Evolutionary conservation across 2,888 invertebrate species (phyloP).

Genomic region (Agrilus biguttatus): DNA sequence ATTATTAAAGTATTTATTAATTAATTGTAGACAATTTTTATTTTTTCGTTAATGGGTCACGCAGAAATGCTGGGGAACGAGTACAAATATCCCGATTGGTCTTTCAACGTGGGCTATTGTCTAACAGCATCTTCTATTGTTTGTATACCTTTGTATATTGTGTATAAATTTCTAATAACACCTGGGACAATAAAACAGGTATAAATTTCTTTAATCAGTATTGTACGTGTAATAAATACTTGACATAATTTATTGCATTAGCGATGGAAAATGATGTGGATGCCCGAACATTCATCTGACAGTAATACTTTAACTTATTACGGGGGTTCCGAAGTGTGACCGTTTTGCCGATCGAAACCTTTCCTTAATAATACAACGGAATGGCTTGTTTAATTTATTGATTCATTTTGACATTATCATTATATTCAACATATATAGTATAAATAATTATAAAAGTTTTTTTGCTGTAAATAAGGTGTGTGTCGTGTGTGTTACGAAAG

Average conservation of each 20-base stretch:
- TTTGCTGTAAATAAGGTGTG: too few species aligned
- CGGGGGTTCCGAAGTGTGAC: constrained; percentile 38
- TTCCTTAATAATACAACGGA: constrained; percentile 23
- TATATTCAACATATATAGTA: too few species aligned
- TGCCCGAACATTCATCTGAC: constrained; percentile 31
- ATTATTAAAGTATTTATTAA: not conserved
- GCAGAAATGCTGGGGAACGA: constrained; percentile 64
- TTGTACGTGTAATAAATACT: too few species aligned
- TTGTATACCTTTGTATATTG: constrained; percentile 71
- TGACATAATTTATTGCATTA: constrained; percentile 16
- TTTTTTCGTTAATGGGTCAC: constrained; percentile 68
- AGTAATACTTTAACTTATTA: constrained; percentile 32
- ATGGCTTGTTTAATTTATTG: constrained; percentile 25
- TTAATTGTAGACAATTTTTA: constrained; percentile 53
- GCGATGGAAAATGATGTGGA: constrained; percentile 36
- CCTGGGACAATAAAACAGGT: constrained; percentile 45
- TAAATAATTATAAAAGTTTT: too few species aligned
- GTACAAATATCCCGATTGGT: constrained; percentile 69
- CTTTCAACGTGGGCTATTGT: constrained; percentile 64
- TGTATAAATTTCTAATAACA: constrained; percentile 60
- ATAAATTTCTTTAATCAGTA: too few species aligned
- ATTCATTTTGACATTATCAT: too few species aligned
- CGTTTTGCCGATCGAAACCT: constrained; percentile 22
- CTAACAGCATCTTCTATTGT: constrained; percentile 74
- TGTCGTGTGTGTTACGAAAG: too few species aligned